Evolutionary conservation across 2,888 invertebrate species (phyloP), one percentile per base, ranked within the genome.

Genomic region (Yponomeuta cagnagella): DNA sequence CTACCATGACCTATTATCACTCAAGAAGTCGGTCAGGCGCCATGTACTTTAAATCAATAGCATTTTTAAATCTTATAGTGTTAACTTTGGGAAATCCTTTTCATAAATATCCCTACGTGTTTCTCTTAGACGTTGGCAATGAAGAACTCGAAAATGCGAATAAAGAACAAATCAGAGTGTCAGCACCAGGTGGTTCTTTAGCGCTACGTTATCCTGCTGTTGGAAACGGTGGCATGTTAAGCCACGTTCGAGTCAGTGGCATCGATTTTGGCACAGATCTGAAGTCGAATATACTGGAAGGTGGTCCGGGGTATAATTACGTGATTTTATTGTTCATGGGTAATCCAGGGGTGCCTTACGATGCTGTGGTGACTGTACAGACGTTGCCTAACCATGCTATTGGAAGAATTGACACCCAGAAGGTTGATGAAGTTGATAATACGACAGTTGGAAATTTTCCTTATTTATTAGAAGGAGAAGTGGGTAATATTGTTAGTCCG

Each of bases 291-390:
- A 87, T 92, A 31, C 78, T 86, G 12, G 89, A 91, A 73, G 92
- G 92, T 68, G 92, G 92, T 31, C 92, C 92, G 75, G 92, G 91
- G 68, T 89, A 82, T 74, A 88, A 87, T 77, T 90, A 89, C 77
- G 88, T 87, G 4, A 87, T 90, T 2, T 73, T 92, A 66, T 85
- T 87, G 73, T 86, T 92, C 69, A 81, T 83, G 76, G 90, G 91
- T 74, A 90, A 90, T 66, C 75, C 80, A 75, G 87, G 83, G 15
- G 80, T 81, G 8, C 77, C 83, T 9, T 92, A 87, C 71, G 90
- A 92, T 74, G 87, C 87, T 33, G 86, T 90, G 4, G 76, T 92
- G 68, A 89, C 90, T 63, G 76, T 91, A 72, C 82, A 90, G 75
- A 90, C 88, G 58, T 72, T 88, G 63, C 76, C 79, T 4, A 75